A percentile compares a stretch with the other conserved stretches of the same genome.
These are phyloP conservation scores for Caenorhabditis becei DNA, from an alignment of 2,888 invertebrate species.

Conservation along the genomic window DNA sequence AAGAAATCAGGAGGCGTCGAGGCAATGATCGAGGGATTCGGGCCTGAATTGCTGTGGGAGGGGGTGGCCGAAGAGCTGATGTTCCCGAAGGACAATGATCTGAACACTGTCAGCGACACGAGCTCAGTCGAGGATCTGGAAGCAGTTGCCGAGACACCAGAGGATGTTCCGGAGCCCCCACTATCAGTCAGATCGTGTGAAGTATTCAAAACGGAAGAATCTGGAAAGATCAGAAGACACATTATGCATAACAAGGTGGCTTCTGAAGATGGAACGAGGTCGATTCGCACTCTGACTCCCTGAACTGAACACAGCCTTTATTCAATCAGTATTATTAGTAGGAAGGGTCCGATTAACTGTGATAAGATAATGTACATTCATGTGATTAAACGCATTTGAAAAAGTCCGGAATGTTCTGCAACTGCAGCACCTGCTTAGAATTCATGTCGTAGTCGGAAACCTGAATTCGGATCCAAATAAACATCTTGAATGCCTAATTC, in stretches of 20 bases:
- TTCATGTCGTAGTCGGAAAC: constrained; percentile 68
- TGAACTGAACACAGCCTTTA: background rate
- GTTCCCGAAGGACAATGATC: constrained; percentile 48
- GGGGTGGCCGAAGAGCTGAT: constrained; percentile 44
- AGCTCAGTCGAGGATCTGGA: constrained; percentile 20
- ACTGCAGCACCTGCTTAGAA: constrained; percentile 60
- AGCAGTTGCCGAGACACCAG: constrained; percentile 5
- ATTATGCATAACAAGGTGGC: constrained; percentile 24
- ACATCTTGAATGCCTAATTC: background rate
- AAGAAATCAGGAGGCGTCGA: constrained; percentile 16
- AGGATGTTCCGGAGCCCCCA: background rate
- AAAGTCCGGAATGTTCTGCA: constrained; percentile 63
- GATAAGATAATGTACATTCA: background rate
- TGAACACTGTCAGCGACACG: constrained; percentile 42
- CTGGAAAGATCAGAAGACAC: constrained; percentile 14
- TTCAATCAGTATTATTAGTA: constrained; percentile 1
- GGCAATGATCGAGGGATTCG: background rate
- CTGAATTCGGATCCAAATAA: constrained; percentile 20
- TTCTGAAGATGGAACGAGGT: constrained; percentile 7
- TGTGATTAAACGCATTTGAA: constrained; percentile 58
- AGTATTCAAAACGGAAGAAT: constrained; percentile 30
- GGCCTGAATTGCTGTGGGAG: constrained; percentile 25
- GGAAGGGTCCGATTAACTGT: background rate
- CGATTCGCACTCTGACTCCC: background rate
- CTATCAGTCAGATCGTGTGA: background rate